Percentiles rank a stretch among this genome's conserved stretches.
phyloP scores from a whole-genome alignment of 2,888 invertebrate genomes.

The Lomographa bimaculata region DNA sequence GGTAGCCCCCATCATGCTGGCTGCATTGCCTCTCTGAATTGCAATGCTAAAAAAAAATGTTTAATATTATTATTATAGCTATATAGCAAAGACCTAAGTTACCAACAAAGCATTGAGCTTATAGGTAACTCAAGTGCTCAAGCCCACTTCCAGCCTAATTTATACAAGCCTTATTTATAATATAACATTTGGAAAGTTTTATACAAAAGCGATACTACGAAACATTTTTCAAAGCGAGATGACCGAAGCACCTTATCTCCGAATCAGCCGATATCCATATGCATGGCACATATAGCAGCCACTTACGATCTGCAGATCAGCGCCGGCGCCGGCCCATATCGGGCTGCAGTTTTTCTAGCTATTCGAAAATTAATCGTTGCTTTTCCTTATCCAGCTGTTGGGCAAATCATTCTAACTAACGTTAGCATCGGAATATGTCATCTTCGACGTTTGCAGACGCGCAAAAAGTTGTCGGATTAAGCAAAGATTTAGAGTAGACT shows the following conservation, averaged over 20 bases:
- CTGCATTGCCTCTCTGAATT: too few relatives aligned
- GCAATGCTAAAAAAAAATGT: too few relatives aligned
- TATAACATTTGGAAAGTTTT: too few relatives aligned
- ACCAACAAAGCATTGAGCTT: too few relatives aligned
- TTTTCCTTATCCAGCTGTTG: constrained; percentile 43
- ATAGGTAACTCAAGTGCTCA: too few relatives aligned
- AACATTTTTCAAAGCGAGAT: too few relatives aligned
- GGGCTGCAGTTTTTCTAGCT: constrained; percentile 62
- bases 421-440: constrained; percentile 21
- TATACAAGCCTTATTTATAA: too few relatives aligned
- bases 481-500: constrained; percentile 4
- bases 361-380: constrained; percentile 65
- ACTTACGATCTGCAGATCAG: constrained; percentile 26
- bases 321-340: constrained; percentile 62
- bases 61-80: too few relatives aligned
- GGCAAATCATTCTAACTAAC: constrained; percentile 21
- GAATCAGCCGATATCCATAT: constrained; percentile 39
- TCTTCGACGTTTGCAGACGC: constrained; percentile 11
- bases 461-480: constrained; percentile 16
- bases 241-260: constrained; percentile 9
- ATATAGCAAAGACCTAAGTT: too few relatives aligned
- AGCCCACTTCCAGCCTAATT: too few relatives aligned
- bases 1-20: too few relatives aligned
- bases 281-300: constrained; percentile 37
- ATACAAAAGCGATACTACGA: too few relatives aligned